phyloP scores from a whole-genome alignment of 2,113 vertebrate genomes.

The Gyps fulvus region DNA sequence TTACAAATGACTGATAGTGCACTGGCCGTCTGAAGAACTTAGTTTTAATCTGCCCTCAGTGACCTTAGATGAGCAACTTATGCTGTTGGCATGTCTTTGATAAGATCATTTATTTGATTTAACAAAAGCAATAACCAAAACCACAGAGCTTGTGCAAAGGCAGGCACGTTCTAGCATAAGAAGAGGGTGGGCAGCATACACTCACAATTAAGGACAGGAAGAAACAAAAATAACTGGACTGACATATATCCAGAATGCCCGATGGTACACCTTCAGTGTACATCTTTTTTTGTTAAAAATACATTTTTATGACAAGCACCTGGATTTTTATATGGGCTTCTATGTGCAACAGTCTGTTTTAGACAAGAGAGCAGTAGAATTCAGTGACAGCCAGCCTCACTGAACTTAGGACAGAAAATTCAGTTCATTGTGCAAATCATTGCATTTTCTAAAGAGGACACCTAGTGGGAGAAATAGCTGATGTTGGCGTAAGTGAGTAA shows the following conservation, averaged over 20 bases:
- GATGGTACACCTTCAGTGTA: not conserved
- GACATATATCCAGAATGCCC: not conserved
- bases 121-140: not conserved
- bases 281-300: not conserved
- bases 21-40: not conserved
- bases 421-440: not conserved
- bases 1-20: not conserved
- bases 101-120: not conserved
- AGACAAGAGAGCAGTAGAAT: not conserved
- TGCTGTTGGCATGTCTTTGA: not conserved
- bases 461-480: conserved; percentile 2
- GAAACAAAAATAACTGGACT: not conserved
- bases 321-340: not conserved
- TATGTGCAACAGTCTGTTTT: not conserved
- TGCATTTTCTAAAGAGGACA: conserved; percentile 1
- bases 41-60: not conserved
- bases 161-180: not conserved
- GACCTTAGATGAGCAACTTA: not conserved
- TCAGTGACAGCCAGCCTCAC: not conserved
- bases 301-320: not conserved
- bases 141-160: not conserved
- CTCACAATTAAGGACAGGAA: not conserved
- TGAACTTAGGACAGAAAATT: not conserved
- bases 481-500: not conserved
- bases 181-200: not conserved